Evolutionary conservation across 2,797 vertebrate genomes (phyloP).

Genomic region (Tapera naevia): DNA sequence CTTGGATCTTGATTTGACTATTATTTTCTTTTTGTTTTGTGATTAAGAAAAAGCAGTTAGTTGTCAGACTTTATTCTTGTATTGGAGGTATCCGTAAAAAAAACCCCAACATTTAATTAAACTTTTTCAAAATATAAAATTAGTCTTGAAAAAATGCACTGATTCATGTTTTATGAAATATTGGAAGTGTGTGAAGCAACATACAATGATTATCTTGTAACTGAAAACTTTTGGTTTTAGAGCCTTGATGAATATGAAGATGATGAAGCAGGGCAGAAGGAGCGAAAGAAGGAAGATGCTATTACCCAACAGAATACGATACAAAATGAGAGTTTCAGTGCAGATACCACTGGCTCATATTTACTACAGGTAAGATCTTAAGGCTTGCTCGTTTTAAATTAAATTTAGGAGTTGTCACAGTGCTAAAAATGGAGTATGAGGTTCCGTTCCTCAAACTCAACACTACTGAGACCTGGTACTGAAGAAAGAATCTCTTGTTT

Average conservation of each 20-base stretch:
- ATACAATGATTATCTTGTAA: background rate
- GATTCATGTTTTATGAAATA: background rate
- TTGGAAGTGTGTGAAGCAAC: background rate
- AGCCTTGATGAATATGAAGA: slow-evolving; percentile 96
- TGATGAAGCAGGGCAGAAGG: slow-evolving; percentile 88
- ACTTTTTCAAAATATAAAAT: background rate
- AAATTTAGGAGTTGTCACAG: background rate
- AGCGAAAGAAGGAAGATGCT: slow-evolving; percentile 85
- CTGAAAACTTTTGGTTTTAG: slow-evolving; percentile 67
- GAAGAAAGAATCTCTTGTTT: background rate
- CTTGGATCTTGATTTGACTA: background rate
- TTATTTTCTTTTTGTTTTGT: background rate
- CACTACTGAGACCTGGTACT: background rate
- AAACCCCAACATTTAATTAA: background rate
- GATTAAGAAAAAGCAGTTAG: background rate
- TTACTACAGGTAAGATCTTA: slow-evolving; percentile 80
- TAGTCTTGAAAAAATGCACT: background rate
- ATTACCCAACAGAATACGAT: slow-evolving; percentile 93
- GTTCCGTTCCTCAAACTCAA: background rate
- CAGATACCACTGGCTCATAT: slow-evolving; percentile 77
- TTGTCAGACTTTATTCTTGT: background rate
- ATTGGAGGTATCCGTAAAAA: background rate
- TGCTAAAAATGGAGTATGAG: background rate
- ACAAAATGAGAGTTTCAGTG: slow-evolving; percentile 88
- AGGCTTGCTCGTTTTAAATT: background rate